These are phyloP conservation scores for Podocnemis expansa DNA, from an alignment of 2,113 vertebrate genomes.

Conservation along the genomic window DNA sequence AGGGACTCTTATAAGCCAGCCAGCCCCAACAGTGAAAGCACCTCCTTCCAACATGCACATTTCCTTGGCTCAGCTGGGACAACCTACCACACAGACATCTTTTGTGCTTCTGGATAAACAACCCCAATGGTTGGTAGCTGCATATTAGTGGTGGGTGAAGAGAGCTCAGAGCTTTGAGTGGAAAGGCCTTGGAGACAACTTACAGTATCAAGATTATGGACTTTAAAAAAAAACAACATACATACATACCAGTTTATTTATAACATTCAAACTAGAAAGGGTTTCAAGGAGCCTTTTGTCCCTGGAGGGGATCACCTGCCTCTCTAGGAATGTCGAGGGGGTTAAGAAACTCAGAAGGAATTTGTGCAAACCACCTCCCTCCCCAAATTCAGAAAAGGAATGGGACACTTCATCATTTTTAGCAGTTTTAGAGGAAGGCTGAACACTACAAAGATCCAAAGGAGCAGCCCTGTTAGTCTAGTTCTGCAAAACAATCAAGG, in stretches of 20 bases:
- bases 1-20: neutral
- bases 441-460: too few species aligned
- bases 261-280: neutral
- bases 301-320: conserved; percentile 36
- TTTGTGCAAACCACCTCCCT: too few species aligned
- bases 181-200: neutral
- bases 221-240: too few species aligned
- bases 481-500: too few species aligned
- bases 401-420: neutral
- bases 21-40: neutral
- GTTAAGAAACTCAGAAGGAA: neutral
- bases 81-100: conserved; percentile 39
- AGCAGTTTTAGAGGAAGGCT: neutral
- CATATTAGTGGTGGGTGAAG: neutral
- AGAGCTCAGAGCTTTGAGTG: neutral
- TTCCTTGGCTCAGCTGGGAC: neutral
- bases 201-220: neutral
- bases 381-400: neutral
- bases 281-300: neutral
- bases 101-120: conserved; percentile 21
- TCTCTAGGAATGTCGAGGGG: conserved; percentile 10
- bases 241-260: neutral
- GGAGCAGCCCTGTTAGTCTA: too few species aligned
- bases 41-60: neutral
- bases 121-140: neutral